Percentiles rank a stretch among this genome's conserved stretches.
Conservation (phyloP, 2,797 vertebrate species). For the Thamnophis elegans region DNA sequence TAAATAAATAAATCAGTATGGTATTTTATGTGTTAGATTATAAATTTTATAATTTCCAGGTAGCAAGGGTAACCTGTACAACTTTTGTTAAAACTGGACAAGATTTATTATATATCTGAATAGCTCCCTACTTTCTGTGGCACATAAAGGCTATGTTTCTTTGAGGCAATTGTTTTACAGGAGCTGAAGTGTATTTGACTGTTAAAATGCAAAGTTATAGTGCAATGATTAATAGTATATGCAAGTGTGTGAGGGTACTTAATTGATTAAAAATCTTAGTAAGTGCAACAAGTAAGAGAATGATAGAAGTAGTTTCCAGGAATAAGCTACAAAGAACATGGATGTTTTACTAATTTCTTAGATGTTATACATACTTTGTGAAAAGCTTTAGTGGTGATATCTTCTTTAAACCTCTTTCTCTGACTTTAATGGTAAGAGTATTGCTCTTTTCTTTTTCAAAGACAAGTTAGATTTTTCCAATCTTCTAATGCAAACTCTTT, state of each 20-base stretch:
- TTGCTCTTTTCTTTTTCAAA: not conserved
- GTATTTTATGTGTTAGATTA: not conserved
- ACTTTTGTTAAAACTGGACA: not conserved
- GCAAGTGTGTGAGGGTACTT: not conserved
- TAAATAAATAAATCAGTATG: not conserved
- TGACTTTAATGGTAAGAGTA: not conserved
- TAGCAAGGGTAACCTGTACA: not conserved
- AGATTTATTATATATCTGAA: not conserved
- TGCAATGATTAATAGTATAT: not conserved
- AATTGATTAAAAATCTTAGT: not conserved
- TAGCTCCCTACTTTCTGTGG: not conserved
- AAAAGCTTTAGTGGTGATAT: not conserved
- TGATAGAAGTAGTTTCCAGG: not conserved
- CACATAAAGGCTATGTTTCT: not conserved
- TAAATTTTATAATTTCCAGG: not conserved
- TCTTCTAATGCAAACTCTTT: not conserved
- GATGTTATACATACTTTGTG: not conserved
- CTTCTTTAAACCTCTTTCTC: not conserved
- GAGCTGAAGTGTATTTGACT: not conserved
- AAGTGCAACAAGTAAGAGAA: not conserved
- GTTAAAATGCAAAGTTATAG: not conserved
- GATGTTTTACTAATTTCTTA: not conserved
- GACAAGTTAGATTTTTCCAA: not conserved
- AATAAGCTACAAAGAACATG: not conserved
- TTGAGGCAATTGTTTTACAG: not conserved